Conservation (phyloP, 2,113 vertebrate genomes). For the Serilophus lunatus region DNA sequence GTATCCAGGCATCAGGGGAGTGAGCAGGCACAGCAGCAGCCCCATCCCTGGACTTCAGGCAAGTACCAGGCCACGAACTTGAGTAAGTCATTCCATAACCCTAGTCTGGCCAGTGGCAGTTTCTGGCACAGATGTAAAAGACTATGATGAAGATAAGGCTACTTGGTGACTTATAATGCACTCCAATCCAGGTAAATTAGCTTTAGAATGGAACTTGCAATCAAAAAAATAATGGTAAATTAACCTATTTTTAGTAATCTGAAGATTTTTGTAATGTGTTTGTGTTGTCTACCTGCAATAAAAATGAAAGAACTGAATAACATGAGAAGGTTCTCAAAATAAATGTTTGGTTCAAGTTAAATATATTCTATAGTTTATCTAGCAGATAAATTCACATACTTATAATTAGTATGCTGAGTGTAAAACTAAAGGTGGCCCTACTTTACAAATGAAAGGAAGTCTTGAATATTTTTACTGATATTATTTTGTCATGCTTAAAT, state of each 20-base stretch:
- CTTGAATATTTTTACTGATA: not conserved
- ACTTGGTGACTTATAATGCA: not conserved
- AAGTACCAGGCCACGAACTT: not conserved
- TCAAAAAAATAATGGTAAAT: not conserved
- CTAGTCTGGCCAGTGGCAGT: not conserved
- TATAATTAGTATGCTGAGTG: not conserved
- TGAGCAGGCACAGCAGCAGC: accelerated
- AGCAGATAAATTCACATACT: not conserved
- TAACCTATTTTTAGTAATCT: not conserved
- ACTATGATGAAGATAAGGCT: accelerated
- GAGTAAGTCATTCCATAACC: not conserved
- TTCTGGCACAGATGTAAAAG: accelerated
- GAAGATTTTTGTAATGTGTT: not conserved
- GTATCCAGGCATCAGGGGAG: not conserved
- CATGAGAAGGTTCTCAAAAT: not conserved
- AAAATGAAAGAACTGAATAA: not conserved
- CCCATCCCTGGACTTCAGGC: accelerated
- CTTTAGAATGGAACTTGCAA: not conserved
- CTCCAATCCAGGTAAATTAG: not conserved
- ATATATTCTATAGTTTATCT: not conserved
- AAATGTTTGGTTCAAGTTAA: not conserved
- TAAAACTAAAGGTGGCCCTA: not conserved
- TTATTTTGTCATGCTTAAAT: not conserved
- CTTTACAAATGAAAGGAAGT: not conserved
- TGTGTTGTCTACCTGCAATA: accelerated